A percentile compares a stretch with the other conserved stretches of the same genome.
phyloP scores from a whole-genome alignment of 2,113 vertebrate species.

The Craseonycteris thonglongyai region DNA sequence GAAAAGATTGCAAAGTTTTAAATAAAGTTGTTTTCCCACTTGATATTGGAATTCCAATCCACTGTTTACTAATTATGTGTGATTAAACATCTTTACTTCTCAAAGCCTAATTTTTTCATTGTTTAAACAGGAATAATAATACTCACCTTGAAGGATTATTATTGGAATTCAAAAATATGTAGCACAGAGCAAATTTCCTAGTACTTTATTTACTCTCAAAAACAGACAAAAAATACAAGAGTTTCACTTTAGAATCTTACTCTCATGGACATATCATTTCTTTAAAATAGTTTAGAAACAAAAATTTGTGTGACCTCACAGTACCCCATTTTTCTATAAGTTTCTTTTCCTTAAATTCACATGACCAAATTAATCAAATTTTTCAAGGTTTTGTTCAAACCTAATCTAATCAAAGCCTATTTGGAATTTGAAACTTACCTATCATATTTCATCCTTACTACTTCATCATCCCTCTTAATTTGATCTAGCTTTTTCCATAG shows the following conservation, averaged over 20 bases:
- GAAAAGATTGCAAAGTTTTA: background rate
- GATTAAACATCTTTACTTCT: background rate
- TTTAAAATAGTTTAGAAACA: background rate
- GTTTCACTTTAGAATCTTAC: background rate
- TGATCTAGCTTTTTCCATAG: background rate
- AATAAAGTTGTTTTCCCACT: too few relatives aligned
- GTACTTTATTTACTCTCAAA: background rate
- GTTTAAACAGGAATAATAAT: background rate
- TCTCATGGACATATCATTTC: background rate
- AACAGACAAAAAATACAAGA: background rate
- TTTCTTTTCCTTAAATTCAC: background rate
- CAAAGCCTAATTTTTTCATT: background rate
- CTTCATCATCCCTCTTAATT: rapidly evolving
- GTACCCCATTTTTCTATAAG: background rate
- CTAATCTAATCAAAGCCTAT: background rate
- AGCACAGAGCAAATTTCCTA: background rate
- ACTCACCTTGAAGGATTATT: background rate
- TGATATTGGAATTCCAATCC: background rate
- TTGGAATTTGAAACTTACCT: background rate
- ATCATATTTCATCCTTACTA: rapidly evolving
- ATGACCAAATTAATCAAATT: background rate
- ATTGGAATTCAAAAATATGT: background rate
- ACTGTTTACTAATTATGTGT: background rate
- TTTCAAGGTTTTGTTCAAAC: background rate
- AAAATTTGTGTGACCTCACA: background rate